Base-by-base conservation (phyloP, 2,113 vertebrate species). In the Catagonus wagneri region DNA sequence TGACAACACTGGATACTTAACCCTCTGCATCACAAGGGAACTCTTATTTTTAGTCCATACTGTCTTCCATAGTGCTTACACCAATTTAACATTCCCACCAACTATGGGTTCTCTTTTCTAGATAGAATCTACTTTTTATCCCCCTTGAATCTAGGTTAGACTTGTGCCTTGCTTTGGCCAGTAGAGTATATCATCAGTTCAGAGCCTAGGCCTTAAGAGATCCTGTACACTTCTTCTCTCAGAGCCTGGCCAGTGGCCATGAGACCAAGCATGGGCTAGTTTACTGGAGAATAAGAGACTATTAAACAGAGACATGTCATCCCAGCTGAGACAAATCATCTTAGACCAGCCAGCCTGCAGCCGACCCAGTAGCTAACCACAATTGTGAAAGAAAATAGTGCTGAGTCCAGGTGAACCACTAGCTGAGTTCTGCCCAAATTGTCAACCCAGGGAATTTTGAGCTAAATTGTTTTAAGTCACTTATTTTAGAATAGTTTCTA, bases 401-500 rank as follows among this genome's bases (percentile, higher is more conserved):
- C 9, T 34, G 71, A 74, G 56, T 27, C 20, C 78, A 72, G n/a
- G 69, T 27, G 23, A 86, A 83, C 69, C 52, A n/a, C 56, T 34
- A 79, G 22, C 61, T 75, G 65, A 94, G 22, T 27, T 69, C 65
- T 79, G 32, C 22, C 68, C 54, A 54, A 58, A 86, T 29, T 36
- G 61, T 25, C 63, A 93, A 44, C 32, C 44, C 63, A 79, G 36
- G 86, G 25, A 74, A 89, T 92, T 94, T 54, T 88, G 58, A 93
- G 23, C 44, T 58, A 39, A n/a, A 75, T 34, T 76, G 7, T 81
- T 79, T 80, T 79, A 85, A 54, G 32, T 86, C 36, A n/a, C 36
- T 81, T 54, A 90, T 96, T 91, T 87, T n/a, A 16, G 44, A 65
- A 20, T 36, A 66, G 52, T 85, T 84, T 93, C 63, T 78, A 63